Conservation (phyloP, 2,797 vertebrate genomes). For the Iguana delicatissima region DNA sequence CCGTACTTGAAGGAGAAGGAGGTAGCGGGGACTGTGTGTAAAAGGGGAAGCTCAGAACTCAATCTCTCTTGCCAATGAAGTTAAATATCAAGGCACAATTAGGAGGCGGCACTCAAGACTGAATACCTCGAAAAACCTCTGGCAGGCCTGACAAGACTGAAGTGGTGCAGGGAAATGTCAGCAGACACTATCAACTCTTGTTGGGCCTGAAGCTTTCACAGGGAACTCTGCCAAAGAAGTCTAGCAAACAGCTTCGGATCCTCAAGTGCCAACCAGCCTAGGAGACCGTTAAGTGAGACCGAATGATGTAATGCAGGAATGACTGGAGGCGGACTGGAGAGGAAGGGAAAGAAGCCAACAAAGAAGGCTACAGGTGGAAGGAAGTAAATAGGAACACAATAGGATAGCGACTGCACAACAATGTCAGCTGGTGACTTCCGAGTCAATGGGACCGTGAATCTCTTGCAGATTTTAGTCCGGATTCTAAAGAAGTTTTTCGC, state of each 20-base stretch:
- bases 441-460: too few relatives aligned
- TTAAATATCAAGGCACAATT: slow-evolving; percentile 20
- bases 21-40: not conserved
- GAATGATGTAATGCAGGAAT: accelerated
- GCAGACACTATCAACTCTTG: accelerated
- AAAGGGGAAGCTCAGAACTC: not conserved
- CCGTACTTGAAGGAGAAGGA: not conserved
- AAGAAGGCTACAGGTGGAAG: not conserved
- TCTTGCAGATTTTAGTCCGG: too few relatives aligned
- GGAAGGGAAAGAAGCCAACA: not conserved
- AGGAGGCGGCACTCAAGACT: not conserved
- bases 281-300: not conserved
- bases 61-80: not conserved
- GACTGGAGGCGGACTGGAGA: not conserved
- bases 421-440: too few relatives aligned
- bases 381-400: not conserved
- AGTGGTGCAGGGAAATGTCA: slow-evolving; percentile 56
- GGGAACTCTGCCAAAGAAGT: slow-evolving; percentile 54
- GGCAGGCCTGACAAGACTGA: slow-evolving; percentile 40
- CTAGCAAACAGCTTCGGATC: not conserved
- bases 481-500: too few relatives aligned
- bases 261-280: not conserved
- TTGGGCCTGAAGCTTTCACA: slow-evolving; percentile 27
- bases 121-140: not conserved
- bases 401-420: not conserved